These are phyloP conservation scores for Barnardius zonarius DNA, from an alignment of 2,113 vertebrate genomes.

Conservation along the genomic window DNA sequence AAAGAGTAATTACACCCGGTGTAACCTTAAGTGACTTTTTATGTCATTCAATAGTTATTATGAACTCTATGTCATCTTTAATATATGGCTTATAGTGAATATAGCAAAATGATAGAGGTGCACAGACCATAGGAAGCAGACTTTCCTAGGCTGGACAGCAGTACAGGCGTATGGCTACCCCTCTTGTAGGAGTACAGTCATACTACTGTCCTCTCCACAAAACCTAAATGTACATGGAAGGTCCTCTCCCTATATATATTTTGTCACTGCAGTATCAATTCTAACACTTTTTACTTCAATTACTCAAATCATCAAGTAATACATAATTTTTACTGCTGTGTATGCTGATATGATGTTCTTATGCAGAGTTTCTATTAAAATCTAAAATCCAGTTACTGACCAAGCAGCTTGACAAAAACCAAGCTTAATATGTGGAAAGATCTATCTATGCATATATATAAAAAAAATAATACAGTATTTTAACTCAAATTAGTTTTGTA, in stretches of 20 bases:
- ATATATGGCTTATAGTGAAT: not conserved
- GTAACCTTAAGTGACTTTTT: not conserved
- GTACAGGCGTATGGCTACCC: not conserved
- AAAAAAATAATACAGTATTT: too few species aligned
- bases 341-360: not conserved
- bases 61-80: not conserved
- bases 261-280: not conserved
- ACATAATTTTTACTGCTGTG: not conserved
- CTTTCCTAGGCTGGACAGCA: not conserved
- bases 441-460: not conserved
- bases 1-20: not conserved
- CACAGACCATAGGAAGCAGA: not conserved
- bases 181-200: not conserved
- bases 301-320: not conserved
- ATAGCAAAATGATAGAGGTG: not conserved
- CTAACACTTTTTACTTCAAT: not conserved
- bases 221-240: not conserved
- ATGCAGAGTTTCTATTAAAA: not conserved
- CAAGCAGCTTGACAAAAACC: not conserved
- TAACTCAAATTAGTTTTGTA: not conserved
- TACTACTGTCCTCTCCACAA: not conserved
- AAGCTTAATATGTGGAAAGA: not conserved
- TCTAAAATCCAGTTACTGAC: not conserved
- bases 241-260: not conserved
- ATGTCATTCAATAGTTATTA: not conserved